Base-by-base conservation (phyloP, 2,113 vertebrate genomes). In the Haliaeetus leucogaster region DNA sequence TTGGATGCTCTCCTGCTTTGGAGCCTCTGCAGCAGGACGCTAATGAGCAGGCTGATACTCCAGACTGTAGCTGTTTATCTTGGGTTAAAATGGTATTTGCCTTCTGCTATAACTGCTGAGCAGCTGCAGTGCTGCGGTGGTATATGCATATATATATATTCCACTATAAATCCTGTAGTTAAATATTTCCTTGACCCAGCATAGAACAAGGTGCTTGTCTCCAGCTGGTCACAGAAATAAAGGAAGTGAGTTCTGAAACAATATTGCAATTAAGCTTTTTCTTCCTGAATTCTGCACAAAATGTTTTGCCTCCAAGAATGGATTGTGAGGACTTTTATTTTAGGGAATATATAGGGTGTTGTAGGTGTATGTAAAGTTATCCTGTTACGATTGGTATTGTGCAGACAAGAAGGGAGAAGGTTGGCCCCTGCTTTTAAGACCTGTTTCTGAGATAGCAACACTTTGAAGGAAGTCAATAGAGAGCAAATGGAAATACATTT, bases 1-100 rank as follows among this genome's bases (percentile, higher is more conserved):
- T 96, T 95, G 93, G 89, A 94, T 94, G 61, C 26, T 93, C 61
- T 94, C 65, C 83, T 93, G 84, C 73, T 36, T 85, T 53, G 52
- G 77, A 94, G 65, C 56, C 70, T 66, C 32, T 78, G 65, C 47
- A 77, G 63, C 38, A 59, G 82, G 66, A 80, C 1, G 4, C 50
- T 79, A 42, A 59, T 19, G 55, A 95, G 68, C 91, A 83, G 84
- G 53, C 79, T 91, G 89, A 79, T 94, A 18, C 29, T 89, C 22
- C 63, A 95, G 63, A 65, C 91, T 58, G 26, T 62, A 5, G 3
- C 72, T 92, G 67, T 86, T 95, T 95, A 93, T 53, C 36, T 95
- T 88, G 86, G 63, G 82, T 84, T 94, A 48, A 83, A 86, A 13
- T 53, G 29, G 8, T 70, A 67, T 92, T 94, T 95, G 73, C 26